Percentiles rank a stretch among this genome's conserved stretches.
Evolutionary conservation across 2,888 invertebrate genomes (phyloP).

Genomic region (Steinernema hermaphroditum): DNA sequence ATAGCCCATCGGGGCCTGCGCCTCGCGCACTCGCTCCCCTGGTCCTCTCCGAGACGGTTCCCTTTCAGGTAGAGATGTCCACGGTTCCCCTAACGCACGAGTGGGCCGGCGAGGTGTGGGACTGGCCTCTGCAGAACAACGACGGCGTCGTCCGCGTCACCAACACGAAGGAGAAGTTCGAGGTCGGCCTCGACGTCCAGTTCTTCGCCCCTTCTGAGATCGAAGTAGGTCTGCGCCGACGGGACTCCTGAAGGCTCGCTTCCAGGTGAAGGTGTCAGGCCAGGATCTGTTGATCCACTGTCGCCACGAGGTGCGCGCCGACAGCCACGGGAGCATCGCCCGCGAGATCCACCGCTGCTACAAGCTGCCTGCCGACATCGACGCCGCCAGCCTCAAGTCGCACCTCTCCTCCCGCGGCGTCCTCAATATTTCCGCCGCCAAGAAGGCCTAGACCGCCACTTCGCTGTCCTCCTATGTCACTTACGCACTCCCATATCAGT

Average conservation of each 20-base stretch:
- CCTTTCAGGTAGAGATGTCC: slow-evolving; percentile 43
- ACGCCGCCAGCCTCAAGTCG: slow-evolving; percentile 57
- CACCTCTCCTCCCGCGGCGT: slow-evolving; percentile 61
- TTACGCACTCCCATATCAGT: slow-evolving; percentile 4
- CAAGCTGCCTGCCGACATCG: slow-evolving; percentile 63
- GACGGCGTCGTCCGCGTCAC: slow-evolving; percentile 58
- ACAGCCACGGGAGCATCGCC: slow-evolving; percentile 57
- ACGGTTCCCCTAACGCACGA: slow-evolving; percentile 53
- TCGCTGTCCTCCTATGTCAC: slow-evolving; percentile 1
- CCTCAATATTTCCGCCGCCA: slow-evolving; percentile 62
- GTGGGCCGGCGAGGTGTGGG: slow-evolving; percentile 54
- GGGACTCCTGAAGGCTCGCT: slow-evolving; percentile 34
- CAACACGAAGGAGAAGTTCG: slow-evolving; percentile 59
- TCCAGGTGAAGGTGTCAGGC: slow-evolving; percentile 63
- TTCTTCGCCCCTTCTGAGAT: slow-evolving; percentile 59
- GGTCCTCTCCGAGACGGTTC: neutral
- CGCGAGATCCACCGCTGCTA: slow-evolving; percentile 62
- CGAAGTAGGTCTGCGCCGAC: slow-evolving; percentile 37
- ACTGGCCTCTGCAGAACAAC: slow-evolving; percentile 59
- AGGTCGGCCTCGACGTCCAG: slow-evolving; percentile 57
- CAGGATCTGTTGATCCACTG: slow-evolving; percentile 63
- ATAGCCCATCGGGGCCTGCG: neutral
- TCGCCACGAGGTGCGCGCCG: slow-evolving; percentile 60
- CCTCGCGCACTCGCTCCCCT: slow-evolving; percentile 11
- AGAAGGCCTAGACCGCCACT: slow-evolving; percentile 43